Percentiles rank a stretch among this genome's conserved stretches.
Conservation (phyloP, 1,140 invertebrate species). For the Calycopis cecrops region DNA sequence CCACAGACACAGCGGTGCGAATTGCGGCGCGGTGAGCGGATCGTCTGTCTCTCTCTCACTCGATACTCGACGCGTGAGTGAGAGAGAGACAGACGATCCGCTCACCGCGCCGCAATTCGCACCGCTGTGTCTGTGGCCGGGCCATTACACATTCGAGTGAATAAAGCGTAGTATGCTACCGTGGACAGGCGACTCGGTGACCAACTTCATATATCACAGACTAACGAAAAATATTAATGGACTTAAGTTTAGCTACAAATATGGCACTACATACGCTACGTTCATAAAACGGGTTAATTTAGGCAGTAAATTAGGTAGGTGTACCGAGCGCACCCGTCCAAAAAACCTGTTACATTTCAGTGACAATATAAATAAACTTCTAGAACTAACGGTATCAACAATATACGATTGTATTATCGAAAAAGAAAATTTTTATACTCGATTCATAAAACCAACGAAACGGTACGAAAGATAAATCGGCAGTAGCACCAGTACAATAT, state of each 20-base stretch:
- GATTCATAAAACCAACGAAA: constrained; percentile 56
- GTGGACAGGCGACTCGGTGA: constrained; percentile 50
- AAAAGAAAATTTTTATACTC: constrained; percentile 56
- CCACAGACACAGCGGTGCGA: too few species aligned
- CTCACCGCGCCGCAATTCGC: too few species aligned
- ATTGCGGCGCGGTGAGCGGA: too few species aligned
- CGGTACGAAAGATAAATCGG: constrained; percentile 37
- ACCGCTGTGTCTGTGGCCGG: too few species aligned
- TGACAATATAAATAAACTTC: constrained; percentile 60
- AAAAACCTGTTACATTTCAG: constrained; percentile 57
- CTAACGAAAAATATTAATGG: constrained; percentile 64
- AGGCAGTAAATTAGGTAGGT: constrained; percentile 1
- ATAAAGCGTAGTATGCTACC: constrained; percentile 16
- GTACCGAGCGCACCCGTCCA: not conserved
- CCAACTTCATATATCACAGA: constrained; percentile 66
- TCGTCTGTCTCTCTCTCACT: too few species aligned
- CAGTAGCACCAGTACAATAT: constrained; percentile 55
- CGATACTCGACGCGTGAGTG: too few species aligned
- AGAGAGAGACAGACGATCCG: too few species aligned
- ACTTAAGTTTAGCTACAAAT: constrained; percentile 60
- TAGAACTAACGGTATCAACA: constrained; percentile 52
- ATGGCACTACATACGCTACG: constrained; percentile 55
- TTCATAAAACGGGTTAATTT: constrained; percentile 4
- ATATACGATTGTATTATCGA: constrained; percentile 47
- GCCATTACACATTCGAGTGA: too few species aligned